Conservation (phyloP, 92 coral and sea anemone species). For the Palythoa caribaeorum region DNA sequence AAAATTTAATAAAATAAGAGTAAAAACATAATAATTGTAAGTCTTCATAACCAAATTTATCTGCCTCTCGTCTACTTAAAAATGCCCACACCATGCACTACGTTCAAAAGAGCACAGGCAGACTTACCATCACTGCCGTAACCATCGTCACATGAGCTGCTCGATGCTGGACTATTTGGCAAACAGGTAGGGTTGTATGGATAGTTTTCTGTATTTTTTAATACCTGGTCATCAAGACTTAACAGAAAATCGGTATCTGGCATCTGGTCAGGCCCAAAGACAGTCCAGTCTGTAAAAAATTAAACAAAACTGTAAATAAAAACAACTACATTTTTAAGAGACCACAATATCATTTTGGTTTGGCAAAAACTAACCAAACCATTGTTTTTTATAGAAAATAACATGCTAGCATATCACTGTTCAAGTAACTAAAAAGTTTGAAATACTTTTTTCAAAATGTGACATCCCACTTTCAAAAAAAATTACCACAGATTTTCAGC, state of each 20-base stretch:
- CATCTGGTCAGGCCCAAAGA: background rate
- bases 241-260: conserved; percentile 7
- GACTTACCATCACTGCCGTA: conserved; percentile 27
- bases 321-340: background rate
- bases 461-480: too few relatives aligned
- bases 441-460: too few relatives aligned
- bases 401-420: too few relatives aligned
- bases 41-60: background rate
- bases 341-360: too few relatives aligned
- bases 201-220: background rate
- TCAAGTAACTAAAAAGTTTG: too few relatives aligned
- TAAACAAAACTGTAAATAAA: background rate
- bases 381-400: too few relatives aligned
- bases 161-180: conserved; percentile 18
- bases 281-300: background rate
- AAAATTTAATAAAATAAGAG: background rate
- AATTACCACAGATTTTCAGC: too few relatives aligned
- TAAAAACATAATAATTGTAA: background rate
- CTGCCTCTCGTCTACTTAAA: too few relatives aligned
- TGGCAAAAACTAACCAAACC: too few relatives aligned
- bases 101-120: background rate
- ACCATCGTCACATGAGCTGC: conserved; percentile 20
- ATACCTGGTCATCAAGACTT: background rate
- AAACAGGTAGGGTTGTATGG: background rate
- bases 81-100: background rate